A percentile compares a stretch with the other conserved stretches of the same genome.
These are phyloP conservation scores for Drosophila atripex DNA, from an alignment of 2,888 invertebrate genomes.

Conservation along the genomic window DNA sequence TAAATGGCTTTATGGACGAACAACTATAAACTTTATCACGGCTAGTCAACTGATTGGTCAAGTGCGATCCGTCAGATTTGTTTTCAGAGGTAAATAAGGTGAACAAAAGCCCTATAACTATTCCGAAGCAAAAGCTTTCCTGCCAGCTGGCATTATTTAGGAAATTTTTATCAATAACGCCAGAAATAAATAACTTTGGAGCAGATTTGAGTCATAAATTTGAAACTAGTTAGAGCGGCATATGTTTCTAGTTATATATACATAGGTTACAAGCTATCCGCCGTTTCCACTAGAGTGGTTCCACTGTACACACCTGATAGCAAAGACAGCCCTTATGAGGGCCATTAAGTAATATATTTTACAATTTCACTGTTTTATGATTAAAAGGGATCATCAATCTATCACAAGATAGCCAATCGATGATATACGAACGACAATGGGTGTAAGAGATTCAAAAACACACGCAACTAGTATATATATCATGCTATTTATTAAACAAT, in stretches of 20 bases:
- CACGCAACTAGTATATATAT: conserved; percentile 30
- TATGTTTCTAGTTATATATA: background rate
- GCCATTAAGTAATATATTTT: conserved; percentile 15
- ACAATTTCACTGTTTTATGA: conserved; percentile 10
- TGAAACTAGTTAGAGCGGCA: background rate
- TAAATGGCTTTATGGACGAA: conserved; percentile 24
- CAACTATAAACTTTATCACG: conserved; percentile 21
- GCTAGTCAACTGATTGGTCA: conserved; percentile 17
- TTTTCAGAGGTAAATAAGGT: conserved; percentile 12
- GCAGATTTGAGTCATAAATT: conserved; percentile 15
- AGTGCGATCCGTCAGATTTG: conserved; percentile 20
- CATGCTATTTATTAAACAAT: conserved; percentile 75
- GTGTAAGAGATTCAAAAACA: background rate
- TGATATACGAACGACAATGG: background rate
- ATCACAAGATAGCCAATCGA: background rate
- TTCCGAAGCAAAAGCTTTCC: conserved; percentile 23
- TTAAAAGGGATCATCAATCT: conserved; percentile 2
- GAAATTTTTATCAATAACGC: conserved; percentile 12
- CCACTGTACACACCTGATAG: conserved; percentile 33
- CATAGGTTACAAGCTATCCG: background rate
- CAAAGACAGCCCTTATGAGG: conserved; percentile 20
- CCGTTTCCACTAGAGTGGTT: background rate
- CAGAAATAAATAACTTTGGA: background rate
- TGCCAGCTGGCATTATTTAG: conserved; percentile 32
- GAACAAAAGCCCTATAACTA: conserved; percentile 19